Percentiles rank a stretch among this genome's conserved stretches.
Conservation (phyloP, 2,888 invertebrate genomes). For the Watsonalla binaria region DNA sequence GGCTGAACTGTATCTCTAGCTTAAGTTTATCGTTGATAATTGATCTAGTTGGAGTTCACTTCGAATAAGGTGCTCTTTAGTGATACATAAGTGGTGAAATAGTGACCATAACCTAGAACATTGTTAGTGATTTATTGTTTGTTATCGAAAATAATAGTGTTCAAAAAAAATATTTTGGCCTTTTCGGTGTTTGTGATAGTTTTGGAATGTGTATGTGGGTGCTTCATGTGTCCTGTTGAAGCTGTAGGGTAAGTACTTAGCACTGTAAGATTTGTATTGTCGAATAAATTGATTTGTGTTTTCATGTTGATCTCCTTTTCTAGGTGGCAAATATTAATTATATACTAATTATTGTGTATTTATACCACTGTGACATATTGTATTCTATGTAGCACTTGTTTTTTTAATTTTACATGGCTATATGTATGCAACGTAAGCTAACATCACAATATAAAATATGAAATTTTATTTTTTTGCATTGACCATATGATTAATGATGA, state of each 20-base stretch:
- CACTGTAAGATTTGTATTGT: neutral
- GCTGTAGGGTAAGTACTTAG: conserved; percentile 1
- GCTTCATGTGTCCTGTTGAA: neutral
- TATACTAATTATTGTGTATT: no score
- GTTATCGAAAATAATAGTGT: neutral
- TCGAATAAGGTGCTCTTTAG: neutral
- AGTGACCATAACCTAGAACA: conserved; percentile 1
- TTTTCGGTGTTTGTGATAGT: neutral
- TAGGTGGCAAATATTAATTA: neutral
- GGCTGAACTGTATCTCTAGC: no score
- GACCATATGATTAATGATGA: no score
- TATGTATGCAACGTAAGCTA: no score
- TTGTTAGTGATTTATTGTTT: neutral
- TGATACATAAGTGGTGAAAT: neutral
- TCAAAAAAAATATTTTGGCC: neutral
- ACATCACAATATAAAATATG: no score
- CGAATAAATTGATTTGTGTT: neutral
- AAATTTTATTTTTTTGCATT: no score
- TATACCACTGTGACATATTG: no score
- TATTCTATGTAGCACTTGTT: no score
- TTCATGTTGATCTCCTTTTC: neutral
- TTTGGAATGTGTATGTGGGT: neutral
- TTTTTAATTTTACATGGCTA: no score
- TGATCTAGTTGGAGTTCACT: no score
- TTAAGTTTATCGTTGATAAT: no score